Base-by-base conservation (phyloP, 2,888 invertebrate genomes). In the Xylota segnis region DNA sequence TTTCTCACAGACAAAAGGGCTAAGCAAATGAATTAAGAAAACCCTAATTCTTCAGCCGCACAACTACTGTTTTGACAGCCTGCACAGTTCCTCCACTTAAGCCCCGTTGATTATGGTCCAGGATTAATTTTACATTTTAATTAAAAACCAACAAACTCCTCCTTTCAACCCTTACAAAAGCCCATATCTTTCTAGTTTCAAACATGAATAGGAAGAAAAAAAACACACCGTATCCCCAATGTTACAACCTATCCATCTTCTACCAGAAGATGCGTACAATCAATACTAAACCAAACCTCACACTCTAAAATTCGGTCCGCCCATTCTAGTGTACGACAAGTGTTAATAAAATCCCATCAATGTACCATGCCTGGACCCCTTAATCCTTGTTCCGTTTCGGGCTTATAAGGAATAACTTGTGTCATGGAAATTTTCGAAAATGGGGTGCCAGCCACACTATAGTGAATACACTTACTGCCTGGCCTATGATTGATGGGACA, bases 41-140 rank as follows among this genome's bases (percentile, higher is more conserved):
- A 54, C 56, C 56, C 47, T 43, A 47, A 45, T 45, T 52, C 56
- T 58, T 18, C 18, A 34, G 43, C 45, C 43, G 70, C 63, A 76
- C 32, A 45, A 23, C 72, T 34, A 61, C 70, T 83, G 79, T 83
- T 83, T 56, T 78, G 68, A 74, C 83, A 83, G 79, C 78, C 63
- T 83, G 71, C 43, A 50, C 63, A 27, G 37, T 72, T 61, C 79
- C 45, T 68, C 37, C 47, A 68, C 66, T 61, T 78, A 63, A 68
- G 61, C 79, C 68, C 34, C 63, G 16, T 63, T 47, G 45, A 79
- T 79, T 83, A 59, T 74, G 23, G 43, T 84, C 40, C 34, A 27
- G 79, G 81, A 66, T 81, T 71, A 71, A 76, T 81, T 86, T 76
- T 79, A 75, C 71, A 86, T 86, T 81, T 86, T 86, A 86, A 86